Base-by-base conservation (phyloP, 2,888 invertebrate species). In the Ypsolopha scabrella region DNA sequence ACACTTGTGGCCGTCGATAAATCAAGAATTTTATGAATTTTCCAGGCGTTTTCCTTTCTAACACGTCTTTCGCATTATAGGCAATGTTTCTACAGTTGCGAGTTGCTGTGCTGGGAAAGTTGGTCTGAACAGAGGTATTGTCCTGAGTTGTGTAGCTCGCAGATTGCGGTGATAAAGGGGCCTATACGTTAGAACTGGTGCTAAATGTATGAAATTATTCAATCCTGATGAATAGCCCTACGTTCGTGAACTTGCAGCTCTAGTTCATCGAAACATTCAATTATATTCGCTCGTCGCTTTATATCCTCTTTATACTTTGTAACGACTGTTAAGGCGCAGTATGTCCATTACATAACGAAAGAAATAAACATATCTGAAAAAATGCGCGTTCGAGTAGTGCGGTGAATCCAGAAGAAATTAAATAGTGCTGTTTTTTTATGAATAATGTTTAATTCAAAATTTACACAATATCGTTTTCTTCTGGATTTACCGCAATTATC, bases 261-360 rank as follows among this genome's bases (percentile, higher is more conserved):
- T 53, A 50, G 68, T 70, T 70, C 68, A 69, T 69, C 72, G 68
- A 58, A 67, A 68, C 68, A 60, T 65, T 64, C 70, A 75, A 70
- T 76, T 73, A 68, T 59, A 54, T 58, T n/a, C 36, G 13, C 47
- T 13, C 43, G 13, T 46, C 7, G 34, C 35, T 46, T 4, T 24
- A 3, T 24, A 24, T 24, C 24, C 24, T 24, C 4, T 24, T 3
- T 24, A 24, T 24, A 24, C 24, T 2, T 24, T 24, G 24, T 24
- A 24, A 24, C 24, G 24, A 24, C 4, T 24, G 24, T 24, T 24
- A n/a, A n/a, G n/a, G n/a, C n/a, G n/a, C n/a, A n/a, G n/a, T n/a
- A n/a, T n/a, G n/a, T n/a, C n/a, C n/a, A n/a, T n/a, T n/a, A n/a
- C n/a, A n/a, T n/a, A n/a, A n/a, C n/a, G n/a, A n/a, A n/a, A n/a